Evolutionary conservation across 2,888 invertebrate species (phyloP), one percentile per base, ranked within the genome.

Genomic region (Athalia circularis): DNA sequence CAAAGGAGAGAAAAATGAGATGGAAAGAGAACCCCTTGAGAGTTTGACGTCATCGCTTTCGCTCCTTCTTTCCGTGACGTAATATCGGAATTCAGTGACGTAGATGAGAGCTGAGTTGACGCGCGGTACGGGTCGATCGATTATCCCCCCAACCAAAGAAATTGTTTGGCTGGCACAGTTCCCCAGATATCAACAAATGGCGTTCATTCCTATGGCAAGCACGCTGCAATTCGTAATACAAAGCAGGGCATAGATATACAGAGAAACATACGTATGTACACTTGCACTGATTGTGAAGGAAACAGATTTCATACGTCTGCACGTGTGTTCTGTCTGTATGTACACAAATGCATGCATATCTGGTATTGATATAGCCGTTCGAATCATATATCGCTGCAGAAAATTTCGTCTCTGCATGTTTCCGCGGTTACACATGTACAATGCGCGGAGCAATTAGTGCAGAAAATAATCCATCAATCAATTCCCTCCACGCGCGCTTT

Each of bases 121-220:
- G 50, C 50, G 50, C 45, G 5, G 7, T 61, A 13, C 15, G 13
- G n/a, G 61, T 7, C 15, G 9, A 8, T 62, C 48, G 62, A 75
- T 75, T 62, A 62, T 50, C 62, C 48, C 62, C n/a, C 7, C 11
- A 8, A 67, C 8, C 4, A 67, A 72, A 72, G 72, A 72, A 75
- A 75, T 61, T 29, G 50, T 75, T 62, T 7, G 48, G 59, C 72
- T 74, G 72, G 72, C 72, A 74, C 61, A 74, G 59, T 74, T 61
- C 5, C 47, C 72, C 29, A 61, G 61, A 74, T 74, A 74, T 74
- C 54, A 61, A 59, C 72, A 74, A 74, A 74, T 13, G 4, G 48
- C 72, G 5, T 45, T 45, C 43, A 8, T 9, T 11, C 62, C 62
- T 13, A 62, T 62, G 11, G n/a, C n/a, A 54, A 11, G n/a, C 54